Evolutionary conservation across 2,797 vertebrate species (phyloP), one percentile per base, ranked within the genome.

Genomic region (Arctocebus calabarensis): DNA sequence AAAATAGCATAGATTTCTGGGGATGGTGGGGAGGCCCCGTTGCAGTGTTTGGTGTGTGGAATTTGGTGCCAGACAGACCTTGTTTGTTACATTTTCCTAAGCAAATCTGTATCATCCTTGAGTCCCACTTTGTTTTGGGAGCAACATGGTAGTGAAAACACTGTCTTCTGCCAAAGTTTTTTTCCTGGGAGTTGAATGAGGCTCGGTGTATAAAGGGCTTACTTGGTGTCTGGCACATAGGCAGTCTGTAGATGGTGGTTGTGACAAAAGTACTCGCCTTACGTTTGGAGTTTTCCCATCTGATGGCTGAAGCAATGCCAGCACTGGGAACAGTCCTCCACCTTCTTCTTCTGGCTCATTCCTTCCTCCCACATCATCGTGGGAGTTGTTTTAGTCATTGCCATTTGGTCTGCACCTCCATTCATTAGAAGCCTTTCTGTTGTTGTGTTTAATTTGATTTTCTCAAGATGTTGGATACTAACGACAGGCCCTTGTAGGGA

Each of bases 301-400:
- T 40, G 77, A 14, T 0, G 23, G 3, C 12, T 0, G 12, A 40
- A n/a, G n/a, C 9, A 22, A 5, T 1, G 3, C 4, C 3, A 61
- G 20, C 19, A 0, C 2, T 3, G 14, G 5, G 19, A 29, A 2
- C 10, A 3, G 5, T 61, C 59, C 32, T 29, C 10, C 16, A 1
- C 13, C 23, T 1, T 19, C 19, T 25, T 64, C 23, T 52, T 29
- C 52, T n/a, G 1, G 5, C 25, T 10, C 1, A 0, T 12, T 40
- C 34, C 8, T 11, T 75, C 55, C 34, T 93, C 27, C 17, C 27
- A 45, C 52, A n/a, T 8, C 25, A 64, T 16, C 2, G 1, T 7
- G 19, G 7, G 20, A 25, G 16, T 2, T 23, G 11, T 40, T n/a
- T 32, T 5, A n/a, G 45, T 45, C 52, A 7, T 4, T 16, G 57